These are phyloP conservation scores for Spongilla lacustris DNA, from an alignment of 37 sponge, comb jelly and placozoan genomes.

Conservation along the genomic window DNA sequence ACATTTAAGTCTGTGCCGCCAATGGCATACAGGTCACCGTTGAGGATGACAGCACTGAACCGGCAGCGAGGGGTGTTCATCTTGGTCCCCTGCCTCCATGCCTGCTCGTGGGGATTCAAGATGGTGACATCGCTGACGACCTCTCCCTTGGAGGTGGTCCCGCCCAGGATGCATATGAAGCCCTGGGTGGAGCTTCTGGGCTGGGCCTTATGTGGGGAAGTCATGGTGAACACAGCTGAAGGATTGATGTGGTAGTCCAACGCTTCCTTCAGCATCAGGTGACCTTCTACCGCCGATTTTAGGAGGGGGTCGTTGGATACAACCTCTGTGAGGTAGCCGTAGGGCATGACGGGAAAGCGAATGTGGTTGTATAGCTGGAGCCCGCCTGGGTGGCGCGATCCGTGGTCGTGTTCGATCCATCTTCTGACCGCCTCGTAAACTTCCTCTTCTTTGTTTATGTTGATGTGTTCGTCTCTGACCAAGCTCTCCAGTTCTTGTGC, in stretches of 20 bases:
- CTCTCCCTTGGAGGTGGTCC: slow-evolving; percentile 61
- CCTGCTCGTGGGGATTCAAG: slow-evolving; percentile 73
- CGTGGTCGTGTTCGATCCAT: slow-evolving; percentile 83
- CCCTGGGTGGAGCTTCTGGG: slow-evolving; percentile 74
- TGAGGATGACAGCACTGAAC: slow-evolving; percentile 50
- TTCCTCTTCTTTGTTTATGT: slow-evolving; percentile 71
- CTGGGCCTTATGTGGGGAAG: slow-evolving; percentile 66
- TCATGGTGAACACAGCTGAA: slow-evolving; percentile 48
- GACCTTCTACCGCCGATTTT: background rate
- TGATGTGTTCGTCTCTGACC: slow-evolving; percentile 59
- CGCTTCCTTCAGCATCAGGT: slow-evolving; percentile 67
- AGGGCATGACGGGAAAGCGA: slow-evolving; percentile 75
- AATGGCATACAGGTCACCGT: slow-evolving; percentile 75
- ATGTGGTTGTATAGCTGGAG: slow-evolving; percentile 59
- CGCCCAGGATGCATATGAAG: slow-evolving; percentile 73
- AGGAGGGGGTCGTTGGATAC: slow-evolving; percentile 33
- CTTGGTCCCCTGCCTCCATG: slow-evolving; percentile 74
- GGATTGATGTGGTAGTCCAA: slow-evolving; percentile 76
- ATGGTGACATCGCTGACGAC: slow-evolving; percentile 55
- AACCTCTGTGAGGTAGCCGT: slow-evolving; percentile 39
- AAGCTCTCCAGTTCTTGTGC: slow-evolving; percentile 52
- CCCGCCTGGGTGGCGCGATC: background rate
- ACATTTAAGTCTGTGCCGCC: slow-evolving; percentile 64
- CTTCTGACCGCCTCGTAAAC: slow-evolving; percentile 71
- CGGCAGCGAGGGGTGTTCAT: slow-evolving; percentile 61